Conservation (phyloP, 1,140 invertebrate genomes). For the Stegodyphus mimosarum region DNA sequence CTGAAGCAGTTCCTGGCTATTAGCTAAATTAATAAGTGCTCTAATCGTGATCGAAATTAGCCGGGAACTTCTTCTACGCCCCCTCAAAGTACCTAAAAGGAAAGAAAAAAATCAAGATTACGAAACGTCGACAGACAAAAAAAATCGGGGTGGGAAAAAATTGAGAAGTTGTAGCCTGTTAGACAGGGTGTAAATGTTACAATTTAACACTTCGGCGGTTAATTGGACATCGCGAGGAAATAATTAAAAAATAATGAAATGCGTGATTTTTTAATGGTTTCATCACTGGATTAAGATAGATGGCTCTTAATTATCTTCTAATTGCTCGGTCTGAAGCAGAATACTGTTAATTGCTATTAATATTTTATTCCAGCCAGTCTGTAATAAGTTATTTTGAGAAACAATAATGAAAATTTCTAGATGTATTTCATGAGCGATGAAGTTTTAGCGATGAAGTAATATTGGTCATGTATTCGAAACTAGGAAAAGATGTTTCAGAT, state of each 20-base stretch:
- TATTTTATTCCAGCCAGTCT: too few relatives aligned
- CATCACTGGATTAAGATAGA: neutral
- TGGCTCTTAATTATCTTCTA: conserved; percentile 20
- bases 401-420: too few relatives aligned
- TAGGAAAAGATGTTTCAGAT: too few relatives aligned
- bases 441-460: too few relatives aligned
- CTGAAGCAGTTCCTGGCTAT: too few relatives aligned
- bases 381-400: too few relatives aligned
- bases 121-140: neutral
- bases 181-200: conserved; percentile 26
- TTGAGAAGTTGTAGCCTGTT: neutral
- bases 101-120: neutral
- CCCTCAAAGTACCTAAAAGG: conserved; percentile 20
- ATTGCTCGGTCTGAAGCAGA: neutral
- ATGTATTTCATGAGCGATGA: too few relatives aligned
- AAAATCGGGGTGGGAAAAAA: too few relatives aligned
- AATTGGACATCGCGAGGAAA: conserved; percentile 29
- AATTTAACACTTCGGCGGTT: conserved; percentile 41
- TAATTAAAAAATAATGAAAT: conserved; percentile 49
- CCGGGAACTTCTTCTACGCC: conserved; percentile 33
- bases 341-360: neutral
- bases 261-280: conserved; percentile 49
- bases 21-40: conserved; percentile 30
- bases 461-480: too few relatives aligned
- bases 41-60: conserved; percentile 35